phyloP scores from a whole-genome alignment of 2,113 vertebrate species.

The Hyaena hyaena region DNA sequence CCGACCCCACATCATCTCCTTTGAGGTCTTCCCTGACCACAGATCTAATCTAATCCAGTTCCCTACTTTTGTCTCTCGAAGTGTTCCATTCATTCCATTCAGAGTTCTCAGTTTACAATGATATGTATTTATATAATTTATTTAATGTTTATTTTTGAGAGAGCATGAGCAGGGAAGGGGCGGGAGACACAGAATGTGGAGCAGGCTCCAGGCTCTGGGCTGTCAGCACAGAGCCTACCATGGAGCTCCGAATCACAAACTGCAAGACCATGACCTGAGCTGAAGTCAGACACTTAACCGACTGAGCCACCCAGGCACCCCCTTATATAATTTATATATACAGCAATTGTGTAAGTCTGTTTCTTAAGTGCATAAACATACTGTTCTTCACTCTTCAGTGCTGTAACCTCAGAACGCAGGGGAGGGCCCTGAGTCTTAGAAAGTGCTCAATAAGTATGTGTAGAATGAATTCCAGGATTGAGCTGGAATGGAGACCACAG shows the following conservation, averaged over 20 bases:
- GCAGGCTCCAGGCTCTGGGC: too few relatives aligned
- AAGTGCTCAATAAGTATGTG: not conserved
- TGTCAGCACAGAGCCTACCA: too few relatives aligned
- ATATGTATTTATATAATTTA: not conserved
- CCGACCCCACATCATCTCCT: not conserved
- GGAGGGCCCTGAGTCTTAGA: not conserved
- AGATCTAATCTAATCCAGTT: not conserved
- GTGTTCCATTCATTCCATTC: not conserved
- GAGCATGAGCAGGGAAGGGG: too few relatives aligned
- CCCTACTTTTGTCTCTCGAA: not conserved
- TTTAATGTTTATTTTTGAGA: too few relatives aligned
- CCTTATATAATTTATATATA: not conserved
- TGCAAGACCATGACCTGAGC: too few relatives aligned
- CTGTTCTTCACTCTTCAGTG: constrained; percentile 2
- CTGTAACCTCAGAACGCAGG: not conserved
- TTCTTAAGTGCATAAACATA: not conserved
- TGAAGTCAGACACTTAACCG: too few relatives aligned
- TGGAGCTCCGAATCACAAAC: too few relatives aligned
- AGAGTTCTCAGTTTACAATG: not conserved
- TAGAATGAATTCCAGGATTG: constrained; percentile 10
- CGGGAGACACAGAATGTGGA: too few relatives aligned
- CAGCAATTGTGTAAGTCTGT: not conserved
- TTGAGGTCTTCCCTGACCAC: not conserved
- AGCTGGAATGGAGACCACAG: not conserved
- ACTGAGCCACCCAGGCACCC: too few relatives aligned